Base-by-base conservation (phyloP, 2,797 vertebrate species). In the Parauchenoglanis punctatus region DNA sequence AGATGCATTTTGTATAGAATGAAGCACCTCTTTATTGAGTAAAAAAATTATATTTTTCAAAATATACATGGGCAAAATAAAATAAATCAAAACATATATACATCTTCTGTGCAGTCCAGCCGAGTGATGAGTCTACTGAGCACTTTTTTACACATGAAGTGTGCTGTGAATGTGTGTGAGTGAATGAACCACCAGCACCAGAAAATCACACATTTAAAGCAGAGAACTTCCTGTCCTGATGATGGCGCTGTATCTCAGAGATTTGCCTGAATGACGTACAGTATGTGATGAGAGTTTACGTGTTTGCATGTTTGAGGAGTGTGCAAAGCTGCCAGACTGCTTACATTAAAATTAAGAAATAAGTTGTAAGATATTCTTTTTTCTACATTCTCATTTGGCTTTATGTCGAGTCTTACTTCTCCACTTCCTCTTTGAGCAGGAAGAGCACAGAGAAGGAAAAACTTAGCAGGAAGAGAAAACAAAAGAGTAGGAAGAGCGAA, bases 11-110 rank as follows among this genome's bases (percentile, higher is more conserved):
- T 63, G 28, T 40, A 59, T 61, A 7, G 49, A 87, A 78, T 12
- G 25, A 31, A 87, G 73, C 35, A 84, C 35, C 61, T 68, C 72
- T 84, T 87, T 84, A 87, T 87, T 87, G 28, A 84, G 76, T 83
- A 80, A 10, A 87, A 70, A 68, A 84, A 35, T 35, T 35, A 35
- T 35, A 35, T 35, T 35, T 35, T 78, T 10, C 76, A 54, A 77
- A 68, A 68, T 13, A 18, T 56, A 76, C 17, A 65, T 68, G 59
- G 59, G 28, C 15, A 20, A 63, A 65, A 63, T 18, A 49, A 52
- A 40, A 83, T 13, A 20, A 87, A 83, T 28, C 20, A 3, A 4
- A 76, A 75, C 15, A 73, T 25, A 73, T 73, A 23, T 35, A 78
- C 81, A 87, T 84, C 72, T 65, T 87, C 81, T 58, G 81, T 76